Base-by-base conservation (phyloP, 2,797 vertebrate genomes). In the Enteromius paludinosus region DNA sequence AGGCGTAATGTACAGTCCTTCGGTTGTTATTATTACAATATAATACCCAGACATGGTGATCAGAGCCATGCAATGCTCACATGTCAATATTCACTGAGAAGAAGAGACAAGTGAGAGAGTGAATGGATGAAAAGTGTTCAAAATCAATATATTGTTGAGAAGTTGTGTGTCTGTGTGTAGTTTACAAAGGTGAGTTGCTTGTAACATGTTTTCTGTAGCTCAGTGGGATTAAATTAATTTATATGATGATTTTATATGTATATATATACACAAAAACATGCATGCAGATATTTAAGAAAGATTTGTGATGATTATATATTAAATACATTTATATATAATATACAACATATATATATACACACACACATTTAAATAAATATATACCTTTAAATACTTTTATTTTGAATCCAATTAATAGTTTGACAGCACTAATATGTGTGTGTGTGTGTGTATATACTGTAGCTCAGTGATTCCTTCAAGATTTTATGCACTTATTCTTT, bases 21-120 rank as follows among this genome's bases (percentile, higher is more conserved):
- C 3, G 5, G 38, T 61, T 77, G 56, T 61, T 65, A 65, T 77
- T 41, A 65, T 64, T 59, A 59, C n/a, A 59, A 41, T 41, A 74
- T 59, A 59, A 23, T n/a, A 25, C 33, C 33, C 72, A 35, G 30
- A 25, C n/a, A n/a, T 11, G 75, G 41, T 23, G 25, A 77, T 77
- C 25, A 30, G 56, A 77, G 74, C n/a, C 30, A 59, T 43, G 54
- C 38, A 20, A 45, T 45, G 43, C 17, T 62, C 33, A 47, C 43
- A 56, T 59, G 33, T 59, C 73, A 17, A 43, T 74, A 38, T 23
- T 38, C 4, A 4, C 56, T 62, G 73, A 62, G 38, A 61, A 61
- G 52, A 66, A 3, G 4, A 25, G 49, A 25, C 0, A 1, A 15
- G 30, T 23, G 23, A 38, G n/a, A 20, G 10, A 38, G 3, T 52